Percentiles rank a stretch among this genome's conserved stretches.
These are phyloP conservation scores for Ectemnius lituratus DNA, from an alignment of 2,888 invertebrate genomes.

Conservation along the genomic window DNA sequence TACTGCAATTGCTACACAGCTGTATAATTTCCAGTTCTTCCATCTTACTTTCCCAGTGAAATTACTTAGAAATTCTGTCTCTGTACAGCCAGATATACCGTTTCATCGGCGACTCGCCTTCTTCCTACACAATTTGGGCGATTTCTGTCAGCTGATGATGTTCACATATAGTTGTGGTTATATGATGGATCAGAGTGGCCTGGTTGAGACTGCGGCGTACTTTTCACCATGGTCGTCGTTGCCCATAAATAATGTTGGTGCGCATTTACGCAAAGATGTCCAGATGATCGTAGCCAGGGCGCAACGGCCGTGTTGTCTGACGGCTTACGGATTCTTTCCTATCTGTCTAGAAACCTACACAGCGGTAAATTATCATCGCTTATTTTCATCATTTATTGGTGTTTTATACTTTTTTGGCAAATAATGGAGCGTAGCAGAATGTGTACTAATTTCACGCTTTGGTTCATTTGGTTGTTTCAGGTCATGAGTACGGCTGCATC, in stretches of 20 bases:
- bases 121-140: neutral
- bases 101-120: conserved; percentile 5
- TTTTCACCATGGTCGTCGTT: neutral
- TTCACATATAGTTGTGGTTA: conserved; percentile 29
- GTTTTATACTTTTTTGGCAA: conserved; percentile 6
- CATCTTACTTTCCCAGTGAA: neutral
- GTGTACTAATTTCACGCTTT: neutral
- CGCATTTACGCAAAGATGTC: conserved; percentile 35
- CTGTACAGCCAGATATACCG: conserved; percentile 21
- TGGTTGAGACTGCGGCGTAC: neutral
- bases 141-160: conserved; percentile 17
- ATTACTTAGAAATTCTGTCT: neutral
- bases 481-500: conserved; percentile 56
- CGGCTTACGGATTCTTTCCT: conserved; percentile 39
- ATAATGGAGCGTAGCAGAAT: neutral
- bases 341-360: conserved; percentile 47
- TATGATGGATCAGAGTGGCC: neutral
- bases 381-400: too few species aligned
- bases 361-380: conserved; percentile 15
- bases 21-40: too few species aligned
- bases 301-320: conserved; percentile 35
- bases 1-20: neutral
- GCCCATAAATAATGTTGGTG: neutral
- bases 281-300: conserved; percentile 50
- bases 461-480: conserved; percentile 29